Conservation (phyloP, 2,797 vertebrate genomes). For the Liasis olivaceus region DNA sequence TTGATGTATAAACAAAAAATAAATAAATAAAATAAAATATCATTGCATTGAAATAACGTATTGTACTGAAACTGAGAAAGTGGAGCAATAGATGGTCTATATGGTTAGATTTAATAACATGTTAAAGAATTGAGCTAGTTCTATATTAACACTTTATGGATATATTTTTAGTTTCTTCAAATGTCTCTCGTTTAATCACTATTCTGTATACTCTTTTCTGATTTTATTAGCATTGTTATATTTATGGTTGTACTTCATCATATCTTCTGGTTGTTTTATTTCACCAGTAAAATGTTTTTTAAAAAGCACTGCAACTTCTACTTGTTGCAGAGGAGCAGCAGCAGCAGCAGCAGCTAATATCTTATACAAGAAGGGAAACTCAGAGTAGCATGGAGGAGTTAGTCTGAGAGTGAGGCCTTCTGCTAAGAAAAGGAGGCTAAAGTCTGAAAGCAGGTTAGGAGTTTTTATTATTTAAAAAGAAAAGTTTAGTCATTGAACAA, state of each 20-base stretch:
- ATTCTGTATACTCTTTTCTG: not conserved
- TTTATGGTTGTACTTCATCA: not conserved
- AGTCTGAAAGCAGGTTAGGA: too few relatives aligned
- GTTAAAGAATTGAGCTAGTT: not conserved
- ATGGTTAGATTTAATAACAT: not conserved
- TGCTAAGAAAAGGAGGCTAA: too few relatives aligned
- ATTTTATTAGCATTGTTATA: not conserved
- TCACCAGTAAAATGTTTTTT: not conserved
- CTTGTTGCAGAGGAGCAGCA: too few relatives aligned
- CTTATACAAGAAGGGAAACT: too few relatives aligned
- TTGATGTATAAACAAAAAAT: too few relatives aligned
- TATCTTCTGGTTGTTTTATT: not conserved
- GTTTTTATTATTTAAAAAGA: too few relatives aligned
- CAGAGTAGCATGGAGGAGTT: too few relatives aligned
- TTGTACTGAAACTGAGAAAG: not conserved
- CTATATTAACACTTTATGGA: not conserved
- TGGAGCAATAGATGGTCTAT: not conserved
- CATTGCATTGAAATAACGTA: not conserved
- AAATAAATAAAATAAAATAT: not conserved
- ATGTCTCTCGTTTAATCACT: not conserved
- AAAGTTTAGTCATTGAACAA: too few relatives aligned
- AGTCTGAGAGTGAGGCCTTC: too few relatives aligned
- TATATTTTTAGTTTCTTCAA: not conserved
- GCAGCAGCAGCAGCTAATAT: too few relatives aligned
- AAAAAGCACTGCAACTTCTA: too few relatives aligned